Evolutionary conservation across 2,888 invertebrate species (phyloP).

Genomic region (Oscheius sp.): DNA sequence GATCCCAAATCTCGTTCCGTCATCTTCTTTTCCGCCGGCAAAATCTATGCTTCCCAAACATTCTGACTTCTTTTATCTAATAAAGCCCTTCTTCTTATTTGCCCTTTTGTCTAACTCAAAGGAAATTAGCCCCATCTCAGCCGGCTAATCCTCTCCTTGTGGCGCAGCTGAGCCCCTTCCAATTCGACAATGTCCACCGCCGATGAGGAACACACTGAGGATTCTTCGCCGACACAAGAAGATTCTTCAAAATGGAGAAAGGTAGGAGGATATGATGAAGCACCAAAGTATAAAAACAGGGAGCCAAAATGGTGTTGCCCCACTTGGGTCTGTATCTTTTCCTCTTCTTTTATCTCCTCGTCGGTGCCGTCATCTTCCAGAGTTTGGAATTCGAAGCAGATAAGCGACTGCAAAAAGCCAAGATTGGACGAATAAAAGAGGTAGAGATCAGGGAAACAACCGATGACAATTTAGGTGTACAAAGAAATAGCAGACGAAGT

Average conservation of each 20-base stretch:
- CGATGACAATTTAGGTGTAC: constrained; percentile 33
- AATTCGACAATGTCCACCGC: constrained; percentile 7
- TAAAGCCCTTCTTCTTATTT: not conserved
- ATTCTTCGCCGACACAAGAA: constrained; percentile 7
- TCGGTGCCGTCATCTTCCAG: constrained; percentile 66
- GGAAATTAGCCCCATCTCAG: not conserved
- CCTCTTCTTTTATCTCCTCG: constrained; percentile 64
- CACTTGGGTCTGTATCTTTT: constrained; percentile 68
- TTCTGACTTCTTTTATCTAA: constrained; percentile 4
- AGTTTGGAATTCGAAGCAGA: constrained; percentile 65
- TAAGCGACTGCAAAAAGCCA: constrained; percentile 54
- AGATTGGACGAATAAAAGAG: constrained; percentile 57
- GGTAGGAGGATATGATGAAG: not conserved
- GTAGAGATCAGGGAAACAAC: not conserved
- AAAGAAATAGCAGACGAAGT: constrained; percentile 48
- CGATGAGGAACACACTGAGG: constrained; percentile 21
- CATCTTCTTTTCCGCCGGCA: constrained; percentile 41
- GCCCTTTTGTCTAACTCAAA: not conserved
- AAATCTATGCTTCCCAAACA: constrained; percentile 37
- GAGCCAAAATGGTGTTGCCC: constrained; percentile 69
- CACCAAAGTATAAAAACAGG: constrained; percentile 35
- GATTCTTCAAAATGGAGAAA: constrained; percentile 33
- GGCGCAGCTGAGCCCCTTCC: constrained; percentile 22
- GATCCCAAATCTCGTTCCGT: constrained; percentile 48
- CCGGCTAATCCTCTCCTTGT: constrained; percentile 11